A percentile compares a stretch with the other conserved stretches of the same genome.
phyloP scores from a whole-genome alignment of 2,113 vertebrate species.

The Chrysochloris asiatica region DNA sequence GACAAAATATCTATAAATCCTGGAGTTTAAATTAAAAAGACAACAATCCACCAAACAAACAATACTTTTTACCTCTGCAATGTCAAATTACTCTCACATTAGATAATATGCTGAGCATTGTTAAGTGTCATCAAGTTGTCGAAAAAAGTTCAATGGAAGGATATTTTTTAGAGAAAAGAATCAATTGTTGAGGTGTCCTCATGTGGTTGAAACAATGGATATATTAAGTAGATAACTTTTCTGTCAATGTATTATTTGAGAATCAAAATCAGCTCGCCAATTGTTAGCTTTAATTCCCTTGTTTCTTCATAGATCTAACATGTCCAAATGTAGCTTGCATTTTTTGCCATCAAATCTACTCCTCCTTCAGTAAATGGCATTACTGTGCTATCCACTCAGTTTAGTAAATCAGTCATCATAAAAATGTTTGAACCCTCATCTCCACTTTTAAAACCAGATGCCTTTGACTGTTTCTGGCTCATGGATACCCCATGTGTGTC shows the following conservation, averaged over 20 bases:
- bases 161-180: background rate
- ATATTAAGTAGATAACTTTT: conserved; percentile 4
- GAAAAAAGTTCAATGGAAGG: background rate
- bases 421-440: too few relatives aligned
- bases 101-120: background rate
- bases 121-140: too few relatives aligned
- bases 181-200: background rate
- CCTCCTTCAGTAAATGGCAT: background rate
- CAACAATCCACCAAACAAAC: too few relatives aligned
- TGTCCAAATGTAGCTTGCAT: background rate
- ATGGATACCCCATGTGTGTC: background rate
- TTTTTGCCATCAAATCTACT: background rate
- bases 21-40: background rate
- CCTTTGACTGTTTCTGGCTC: background rate
- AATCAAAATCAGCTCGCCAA: background rate
- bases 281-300: background rate
- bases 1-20: background rate
- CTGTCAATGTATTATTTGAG: background rate
- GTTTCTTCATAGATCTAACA: background rate
- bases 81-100: background rate
- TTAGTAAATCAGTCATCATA: too few relatives aligned
- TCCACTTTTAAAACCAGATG: background rate
- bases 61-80: background rate
- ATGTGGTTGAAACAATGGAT: background rate
- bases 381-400: background rate